Conservation (phyloP, 2,888 invertebrate species). For the Mylabris sibirica region DNA sequence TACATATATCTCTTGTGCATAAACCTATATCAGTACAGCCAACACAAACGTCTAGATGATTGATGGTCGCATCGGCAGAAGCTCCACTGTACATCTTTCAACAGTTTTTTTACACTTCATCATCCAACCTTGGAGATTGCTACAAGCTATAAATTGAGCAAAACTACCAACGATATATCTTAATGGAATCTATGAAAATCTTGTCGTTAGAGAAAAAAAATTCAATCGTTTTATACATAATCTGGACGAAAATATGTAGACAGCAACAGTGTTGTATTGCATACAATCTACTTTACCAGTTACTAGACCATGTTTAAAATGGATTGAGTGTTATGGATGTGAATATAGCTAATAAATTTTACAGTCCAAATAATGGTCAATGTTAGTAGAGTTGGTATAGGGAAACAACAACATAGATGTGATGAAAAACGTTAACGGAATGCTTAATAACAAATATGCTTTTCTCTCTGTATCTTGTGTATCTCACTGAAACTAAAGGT, state of each 20-base stretch:
- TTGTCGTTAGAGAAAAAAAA: neutral
- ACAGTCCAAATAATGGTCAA: constrained; percentile 27
- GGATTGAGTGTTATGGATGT: constrained; percentile 13
- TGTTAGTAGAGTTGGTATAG: constrained; percentile 8
- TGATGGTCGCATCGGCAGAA: constrained; percentile 13
- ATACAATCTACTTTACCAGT: neutral
- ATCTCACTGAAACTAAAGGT: neutral
- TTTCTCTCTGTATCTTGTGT: neutral
- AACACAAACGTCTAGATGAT: constrained; percentile 12
- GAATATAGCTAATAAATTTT: constrained; percentile 35
- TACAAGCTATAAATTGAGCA: neutral
- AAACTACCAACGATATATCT: neutral
- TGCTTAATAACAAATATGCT: constrained; percentile 16
- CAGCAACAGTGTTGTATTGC: neutral
- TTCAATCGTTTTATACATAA: neutral
- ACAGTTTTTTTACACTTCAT: constrained; percentile 14
- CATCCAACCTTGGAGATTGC: neutral
- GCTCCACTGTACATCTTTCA: constrained; percentile 8
- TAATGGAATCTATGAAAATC: neutral
- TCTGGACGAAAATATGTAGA: neutral
- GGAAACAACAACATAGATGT: constrained; percentile 6
- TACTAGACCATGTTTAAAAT: neutral
- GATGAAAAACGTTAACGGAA: constrained; percentile 26
- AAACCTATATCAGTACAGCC: constrained; percentile 9
- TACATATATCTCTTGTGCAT: neutral